phyloP scores from a whole-genome alignment of 2,888 invertebrate genomes.

The Acrocera orbiculus region DNA sequence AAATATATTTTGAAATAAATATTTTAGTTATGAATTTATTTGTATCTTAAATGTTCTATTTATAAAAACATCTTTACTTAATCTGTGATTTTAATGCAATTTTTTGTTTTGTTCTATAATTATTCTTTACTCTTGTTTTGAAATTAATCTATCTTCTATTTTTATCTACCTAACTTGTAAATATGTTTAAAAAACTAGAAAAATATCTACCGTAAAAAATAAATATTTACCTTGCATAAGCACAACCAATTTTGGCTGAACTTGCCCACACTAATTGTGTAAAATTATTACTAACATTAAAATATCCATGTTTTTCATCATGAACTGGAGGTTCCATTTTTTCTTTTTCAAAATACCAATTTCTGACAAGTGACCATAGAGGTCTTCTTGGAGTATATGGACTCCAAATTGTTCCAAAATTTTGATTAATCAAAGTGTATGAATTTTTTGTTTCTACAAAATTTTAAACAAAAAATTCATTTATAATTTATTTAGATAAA shows the following conservation, averaged over 20 bases:
- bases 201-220: background rate
- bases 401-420: conserved; percentile 4
- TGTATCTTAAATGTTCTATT: no score
- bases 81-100: no score
- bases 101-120: no score
- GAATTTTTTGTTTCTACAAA: no score
- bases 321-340: conserved; percentile 7
- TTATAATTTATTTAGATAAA: no score
- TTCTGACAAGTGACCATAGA: conserved; percentile 7
- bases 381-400: conserved; percentile 11
- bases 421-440: conserved; percentile 9
- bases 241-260: conserved; percentile 11
- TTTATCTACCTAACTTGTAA: no score
- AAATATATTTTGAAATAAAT: no score
- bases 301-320: conserved; percentile 3
- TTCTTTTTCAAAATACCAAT: conserved; percentile 14
- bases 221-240: conserved; percentile 10
- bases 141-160: no score
- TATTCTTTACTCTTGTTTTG: no score
- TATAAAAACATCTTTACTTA: no score
- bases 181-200: background rate
- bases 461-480: no score
- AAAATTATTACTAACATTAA: conserved; percentile 12
- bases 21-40: no score
- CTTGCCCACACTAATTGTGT: conserved; percentile 11